Evolutionary conservation across 2,888 invertebrate genomes (phyloP), one percentile per base, ranked within the genome.

Genomic region (Drosophila prolongata): DNA sequence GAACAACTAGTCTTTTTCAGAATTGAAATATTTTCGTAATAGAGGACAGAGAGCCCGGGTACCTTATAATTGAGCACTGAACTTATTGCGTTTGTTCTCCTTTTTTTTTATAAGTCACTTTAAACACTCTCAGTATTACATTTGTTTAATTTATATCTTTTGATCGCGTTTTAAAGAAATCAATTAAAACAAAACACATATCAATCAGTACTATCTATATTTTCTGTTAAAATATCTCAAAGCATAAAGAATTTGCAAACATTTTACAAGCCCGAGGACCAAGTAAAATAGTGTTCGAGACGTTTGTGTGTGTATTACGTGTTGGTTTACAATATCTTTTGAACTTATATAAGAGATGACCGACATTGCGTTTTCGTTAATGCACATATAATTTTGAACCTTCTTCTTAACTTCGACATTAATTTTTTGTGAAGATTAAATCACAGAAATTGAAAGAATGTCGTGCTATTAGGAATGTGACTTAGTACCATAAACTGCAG

Each of bases 251-350:
- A 30, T 13, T 34, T 49, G 6, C 4, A 49, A 49, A 6, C 1
- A 35, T 4, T 6, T 24, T 43, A 24, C 13, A 46, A 46, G 10
- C 42, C 16, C 42, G 10, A 10, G 16, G 30, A 78, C 75, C 75
- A 77, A 77, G 71, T 77, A 77, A 71, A 75, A 75, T 69, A 68
- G 6, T 3, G 2, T 44, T 77, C 71, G 71, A 69, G 9, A 46
- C 9, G 46, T 27, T 46, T 27, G n/a, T 27, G 24, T 44, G 24
- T 46, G n/a, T 46, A 46, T 46, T 46, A 27, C 1, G 44, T 6
- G 24, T 44, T n/a, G 27, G 6, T n/a, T 44, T 44, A 44, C 27
- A 46, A n/a, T 24, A n/a, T 27, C n/a, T n/a, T 13, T 27, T 46
- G 3, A 46, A 46, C 44, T 24, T 24, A 42, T 13, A 24, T 24